phyloP scores from a whole-genome alignment of 2,113 vertebrate genomes.

The Miniopterus natalensis region DNA sequence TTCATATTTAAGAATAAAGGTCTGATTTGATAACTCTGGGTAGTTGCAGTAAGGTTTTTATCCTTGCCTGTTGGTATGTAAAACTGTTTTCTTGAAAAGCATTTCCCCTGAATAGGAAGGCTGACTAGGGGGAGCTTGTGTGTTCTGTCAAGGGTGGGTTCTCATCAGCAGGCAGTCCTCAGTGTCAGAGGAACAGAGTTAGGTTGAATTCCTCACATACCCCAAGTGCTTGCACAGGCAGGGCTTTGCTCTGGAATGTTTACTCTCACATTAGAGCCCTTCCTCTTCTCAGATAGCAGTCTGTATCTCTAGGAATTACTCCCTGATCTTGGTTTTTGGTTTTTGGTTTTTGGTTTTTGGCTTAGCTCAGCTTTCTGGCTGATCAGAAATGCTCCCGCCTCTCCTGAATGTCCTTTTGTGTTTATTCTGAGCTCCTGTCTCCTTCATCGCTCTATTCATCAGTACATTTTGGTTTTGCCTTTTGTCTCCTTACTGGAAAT shows the following conservation, averaged over 20 bases:
- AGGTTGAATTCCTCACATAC: background rate
- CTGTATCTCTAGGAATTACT: background rate
- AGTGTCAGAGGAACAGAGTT: background rate
- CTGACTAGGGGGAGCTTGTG: background rate
- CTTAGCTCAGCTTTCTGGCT: background rate
- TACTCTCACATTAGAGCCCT: background rate
- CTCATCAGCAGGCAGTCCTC: background rate
- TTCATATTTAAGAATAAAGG: background rate
- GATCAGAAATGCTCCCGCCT: background rate
- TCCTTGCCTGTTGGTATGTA: background rate
- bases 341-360: background rate
- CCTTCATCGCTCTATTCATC: background rate
- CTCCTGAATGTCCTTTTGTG: background rate
- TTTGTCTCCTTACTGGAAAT: constrained; percentile 2
- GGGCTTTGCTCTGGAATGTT: background rate
- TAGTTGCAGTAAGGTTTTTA: background rate
- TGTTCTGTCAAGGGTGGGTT: background rate
- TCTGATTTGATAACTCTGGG: background rate
- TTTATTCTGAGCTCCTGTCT: background rate
- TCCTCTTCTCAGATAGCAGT: background rate
- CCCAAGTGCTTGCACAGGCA: background rate
- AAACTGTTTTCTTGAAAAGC: background rate
- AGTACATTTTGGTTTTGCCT: background rate
- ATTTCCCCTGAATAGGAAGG: background rate
- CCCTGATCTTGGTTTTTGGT: background rate